A percentile compares a stretch with the other conserved stretches of the same genome.
phyloP scores from a whole-genome alignment of 2,113 vertebrate species.

The Mugil cephalus region DNA sequence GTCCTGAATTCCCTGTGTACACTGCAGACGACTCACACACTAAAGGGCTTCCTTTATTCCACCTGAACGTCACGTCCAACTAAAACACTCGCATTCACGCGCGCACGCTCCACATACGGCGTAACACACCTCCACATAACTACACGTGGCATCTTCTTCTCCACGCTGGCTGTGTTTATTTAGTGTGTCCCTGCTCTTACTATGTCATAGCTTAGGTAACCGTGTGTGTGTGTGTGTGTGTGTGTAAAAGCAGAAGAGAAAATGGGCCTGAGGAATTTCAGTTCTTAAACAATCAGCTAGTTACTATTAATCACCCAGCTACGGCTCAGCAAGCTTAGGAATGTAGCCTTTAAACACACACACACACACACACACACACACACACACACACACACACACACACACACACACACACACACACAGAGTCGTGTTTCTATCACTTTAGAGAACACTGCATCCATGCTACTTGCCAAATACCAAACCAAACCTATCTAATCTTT shows the following conservation, averaged over 20 bases:
- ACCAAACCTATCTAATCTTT: background rate
- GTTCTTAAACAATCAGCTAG: constrained; percentile 83
- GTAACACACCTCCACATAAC: background rate
- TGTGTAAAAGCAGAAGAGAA: constrained; percentile 38
- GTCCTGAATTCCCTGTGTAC: constrained; percentile 57
- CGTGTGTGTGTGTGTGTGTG: constrained; percentile 2
- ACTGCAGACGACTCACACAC: constrained; percentile 49
- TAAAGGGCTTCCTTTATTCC: constrained; percentile 53
- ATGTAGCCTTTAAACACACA: constrained; percentile 85
- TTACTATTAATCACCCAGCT: constrained; percentile 84
- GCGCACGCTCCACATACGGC: too few species aligned
- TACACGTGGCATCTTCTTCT: background rate
- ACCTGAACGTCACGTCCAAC: constrained; percentile 37
- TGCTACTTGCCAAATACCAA: background rate
- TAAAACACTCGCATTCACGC: background rate
- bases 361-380: constrained; percentile 36
- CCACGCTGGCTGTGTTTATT: constrained; percentile 1
- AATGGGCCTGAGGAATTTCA: constrained; percentile 67
- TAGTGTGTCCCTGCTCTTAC: constrained; percentile 15
- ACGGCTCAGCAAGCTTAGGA: constrained; percentile 87
- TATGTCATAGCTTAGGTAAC: constrained; percentile 23
- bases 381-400: constrained; percentile 47
- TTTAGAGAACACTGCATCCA: constrained; percentile 12
- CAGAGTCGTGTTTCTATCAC: background rate
- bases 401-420: constrained; percentile 42